Evolutionary conservation across 2,113 vertebrate genomes (phyloP).

Genomic region (Aramus guarauna): DNA sequence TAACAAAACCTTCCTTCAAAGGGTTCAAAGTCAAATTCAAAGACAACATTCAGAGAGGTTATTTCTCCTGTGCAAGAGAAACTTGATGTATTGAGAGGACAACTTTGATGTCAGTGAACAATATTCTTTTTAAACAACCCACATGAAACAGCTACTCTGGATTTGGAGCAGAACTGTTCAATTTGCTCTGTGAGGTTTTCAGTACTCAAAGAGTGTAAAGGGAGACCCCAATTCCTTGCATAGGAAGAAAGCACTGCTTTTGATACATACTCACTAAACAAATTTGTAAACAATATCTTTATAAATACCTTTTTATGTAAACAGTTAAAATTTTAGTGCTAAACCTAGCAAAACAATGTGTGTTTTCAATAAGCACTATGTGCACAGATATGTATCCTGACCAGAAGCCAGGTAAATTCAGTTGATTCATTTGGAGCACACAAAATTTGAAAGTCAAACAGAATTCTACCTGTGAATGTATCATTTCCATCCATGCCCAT

Average conservation of each 20-base stretch:
- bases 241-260: not conserved
- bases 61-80: not conserved
- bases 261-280: not conserved
- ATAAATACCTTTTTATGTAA: not conserved
- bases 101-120: not conserved
- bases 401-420: not conserved
- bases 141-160: not conserved
- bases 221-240: not conserved
- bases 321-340: not conserved
- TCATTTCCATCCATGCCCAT: not conserved
- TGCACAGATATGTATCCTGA: not conserved
- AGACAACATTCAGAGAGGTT: not conserved
- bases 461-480: not conserved
- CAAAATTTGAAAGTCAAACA: not conserved
- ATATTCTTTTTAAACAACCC: not conserved
- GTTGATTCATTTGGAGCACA: not conserved
- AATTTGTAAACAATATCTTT: not conserved
- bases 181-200: not conserved
- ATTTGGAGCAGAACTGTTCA: not conserved
- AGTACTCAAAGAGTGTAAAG: not conserved
- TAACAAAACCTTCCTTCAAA: not conserved
- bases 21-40: not conserved
- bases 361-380: not conserved
- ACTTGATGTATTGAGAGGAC: not conserved
- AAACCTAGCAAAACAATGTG: not conserved